Evolutionary conservation across 2,797 vertebrate species (phyloP).

Genomic region (Urophycis tenuis): DNA sequence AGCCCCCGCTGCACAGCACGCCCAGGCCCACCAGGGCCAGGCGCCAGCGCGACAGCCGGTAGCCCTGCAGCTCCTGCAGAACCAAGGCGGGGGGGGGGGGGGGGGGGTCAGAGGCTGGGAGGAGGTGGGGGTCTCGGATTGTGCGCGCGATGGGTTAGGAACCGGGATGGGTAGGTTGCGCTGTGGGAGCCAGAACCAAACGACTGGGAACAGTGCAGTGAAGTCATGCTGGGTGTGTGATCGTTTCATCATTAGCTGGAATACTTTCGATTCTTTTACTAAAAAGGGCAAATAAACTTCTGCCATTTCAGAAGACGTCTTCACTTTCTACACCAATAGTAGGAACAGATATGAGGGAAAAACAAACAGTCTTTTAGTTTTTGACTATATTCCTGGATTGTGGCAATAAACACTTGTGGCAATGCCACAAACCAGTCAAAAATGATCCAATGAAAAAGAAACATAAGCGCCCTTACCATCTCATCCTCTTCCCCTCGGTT

Average conservation of each 20-base stretch:
- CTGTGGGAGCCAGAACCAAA: not conserved
- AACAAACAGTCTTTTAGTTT: no score
- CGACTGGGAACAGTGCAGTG: not conserved
- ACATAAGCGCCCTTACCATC: slow-evolving; percentile 78
- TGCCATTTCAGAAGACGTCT: no score
- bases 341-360: no score
- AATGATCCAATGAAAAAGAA: not conserved
- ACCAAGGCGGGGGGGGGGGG: not conserved
- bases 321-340: no score
- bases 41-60: slow-evolving; percentile 85
- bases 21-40: slow-evolving; percentile 80
- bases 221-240: not conserved
- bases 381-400: no score
- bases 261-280: not conserved
- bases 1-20: slow-evolving; percentile 86
- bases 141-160: not conserved
- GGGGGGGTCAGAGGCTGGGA: not conserved
- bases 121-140: not conserved
- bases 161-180: not conserved
- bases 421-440: not conserved
- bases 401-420: not conserved
- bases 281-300: no score
- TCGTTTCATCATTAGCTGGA: not conserved
- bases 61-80: slow-evolving; percentile 85
- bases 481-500: slow-evolving; percentile 93